Evolutionary conservation across 2,113 vertebrate species (phyloP).

Genomic region (Tautogolabrus adspersus): DNA sequence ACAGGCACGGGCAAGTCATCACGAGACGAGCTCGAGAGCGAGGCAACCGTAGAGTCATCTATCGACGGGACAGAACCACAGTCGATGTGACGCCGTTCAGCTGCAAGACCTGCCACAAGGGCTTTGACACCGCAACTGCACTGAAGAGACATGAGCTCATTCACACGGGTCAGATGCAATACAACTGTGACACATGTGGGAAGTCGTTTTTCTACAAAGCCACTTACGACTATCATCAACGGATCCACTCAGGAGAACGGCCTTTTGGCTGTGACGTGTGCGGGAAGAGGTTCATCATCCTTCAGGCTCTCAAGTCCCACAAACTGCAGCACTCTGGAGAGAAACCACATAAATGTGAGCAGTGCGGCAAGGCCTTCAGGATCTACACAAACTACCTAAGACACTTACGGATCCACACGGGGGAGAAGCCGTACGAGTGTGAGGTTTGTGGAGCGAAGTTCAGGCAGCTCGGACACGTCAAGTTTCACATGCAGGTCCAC

Average conservation of each 20-base stretch:
- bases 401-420: constrained; percentile 72
- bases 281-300: constrained; percentile 73
- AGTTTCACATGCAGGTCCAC: constrained; percentile 81
- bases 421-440: constrained; percentile 79
- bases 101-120: constrained; percentile 75
- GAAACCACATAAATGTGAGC: constrained; percentile 70
- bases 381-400: constrained; percentile 73
- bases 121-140: constrained; percentile 40
- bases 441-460: constrained; percentile 70
- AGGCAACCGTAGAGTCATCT: constrained; percentile 61
- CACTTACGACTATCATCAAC: constrained; percentile 74
- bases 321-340: constrained; percentile 76
- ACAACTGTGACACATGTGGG: constrained; percentile 65
- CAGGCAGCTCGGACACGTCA: constrained; percentile 74
- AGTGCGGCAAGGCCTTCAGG: constrained; percentile 73
- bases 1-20: not conserved
- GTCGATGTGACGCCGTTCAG: constrained; percentile 69
- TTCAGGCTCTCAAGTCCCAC: constrained; percentile 74
- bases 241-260: constrained; percentile 76
- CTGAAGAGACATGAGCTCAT: constrained; percentile 73
- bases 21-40: constrained; percentile 2
- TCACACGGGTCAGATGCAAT: constrained; percentile 51
- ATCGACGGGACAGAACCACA: constrained; percentile 56
- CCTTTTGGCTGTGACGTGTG: constrained; percentile 73
- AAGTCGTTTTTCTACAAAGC: constrained; percentile 78